Evolutionary conservation across 1,140 invertebrate species (phyloP).

Genomic region (Aphis gossypii): DNA sequence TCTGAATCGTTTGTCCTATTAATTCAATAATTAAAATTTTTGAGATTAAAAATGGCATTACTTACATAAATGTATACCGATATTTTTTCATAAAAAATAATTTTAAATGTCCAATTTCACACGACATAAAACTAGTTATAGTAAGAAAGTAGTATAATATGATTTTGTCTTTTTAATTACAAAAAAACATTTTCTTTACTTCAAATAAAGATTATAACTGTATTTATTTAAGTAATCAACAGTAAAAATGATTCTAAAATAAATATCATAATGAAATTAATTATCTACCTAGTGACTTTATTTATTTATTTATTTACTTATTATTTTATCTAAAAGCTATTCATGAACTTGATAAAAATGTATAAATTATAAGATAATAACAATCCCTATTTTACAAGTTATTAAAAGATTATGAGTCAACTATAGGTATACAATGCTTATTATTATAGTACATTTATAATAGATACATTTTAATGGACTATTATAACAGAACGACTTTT

Average conservation of each 20-base stretch:
- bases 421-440: not conserved
- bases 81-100: not conserved
- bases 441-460: not conserved
- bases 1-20: not conserved
- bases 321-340: not conserved
- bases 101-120: not conserved
- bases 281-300: not conserved
- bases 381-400: not conserved
- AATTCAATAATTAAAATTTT: not conserved
- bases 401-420: slow-evolving; percentile 1
- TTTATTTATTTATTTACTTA: not conserved
- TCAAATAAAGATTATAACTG: not conserved
- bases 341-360: not conserved
- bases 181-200: not conserved
- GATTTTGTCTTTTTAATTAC: not conserved
- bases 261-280: not conserved
- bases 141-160: not conserved
- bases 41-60: not conserved
- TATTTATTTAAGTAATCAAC: not conserved
- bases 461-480: not conserved
- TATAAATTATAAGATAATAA: not conserved
- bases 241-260: not conserved
- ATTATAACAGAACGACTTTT: not conserved
- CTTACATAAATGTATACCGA: not conserved
- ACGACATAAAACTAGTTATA: not conserved